Evolutionary conservation across 2,113 vertebrate species (phyloP).

Genomic region (Phrynosoma platyrhinos): DNA sequence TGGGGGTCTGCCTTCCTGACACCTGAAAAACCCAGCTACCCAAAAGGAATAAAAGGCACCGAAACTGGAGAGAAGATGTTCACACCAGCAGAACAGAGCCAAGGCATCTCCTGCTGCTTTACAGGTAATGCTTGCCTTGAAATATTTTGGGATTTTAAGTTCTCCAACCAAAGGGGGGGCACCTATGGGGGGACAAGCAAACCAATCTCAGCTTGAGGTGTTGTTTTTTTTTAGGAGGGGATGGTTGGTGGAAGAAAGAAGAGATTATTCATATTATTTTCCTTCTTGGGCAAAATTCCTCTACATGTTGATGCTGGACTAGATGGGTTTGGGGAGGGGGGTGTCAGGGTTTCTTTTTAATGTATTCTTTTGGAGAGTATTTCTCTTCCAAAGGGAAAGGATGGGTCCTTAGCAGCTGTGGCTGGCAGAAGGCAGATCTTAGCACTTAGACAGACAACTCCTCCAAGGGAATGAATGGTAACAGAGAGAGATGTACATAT

Average conservation of each 20-base stretch:
- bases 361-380: background rate
- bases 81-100: background rate
- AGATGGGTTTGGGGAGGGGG: background rate
- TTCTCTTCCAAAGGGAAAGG: background rate
- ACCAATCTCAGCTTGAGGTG: too few relatives aligned
- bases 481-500: background rate
- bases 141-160: background rate
- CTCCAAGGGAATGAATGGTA: background rate
- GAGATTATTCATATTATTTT: background rate
- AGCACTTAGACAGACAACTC: background rate
- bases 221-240: background rate
- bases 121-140: background rate
- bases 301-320: background rate
- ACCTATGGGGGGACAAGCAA: background rate
- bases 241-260: rapidly evolving
- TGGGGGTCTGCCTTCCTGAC: background rate
- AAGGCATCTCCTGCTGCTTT: background rate
- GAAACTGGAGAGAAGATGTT: background rate
- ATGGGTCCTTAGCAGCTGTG: background rate
- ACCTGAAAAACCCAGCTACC: background rate
- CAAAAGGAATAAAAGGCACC: too few relatives aligned
- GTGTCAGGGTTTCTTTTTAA: background rate
- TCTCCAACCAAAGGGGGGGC: background rate
- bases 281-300: background rate
- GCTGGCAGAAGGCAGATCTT: background rate